Evolutionary conservation across 2,113 vertebrate genomes (phyloP), one percentile per base, ranked within the genome.

Genomic region (Sprattus sprattus): DNA sequence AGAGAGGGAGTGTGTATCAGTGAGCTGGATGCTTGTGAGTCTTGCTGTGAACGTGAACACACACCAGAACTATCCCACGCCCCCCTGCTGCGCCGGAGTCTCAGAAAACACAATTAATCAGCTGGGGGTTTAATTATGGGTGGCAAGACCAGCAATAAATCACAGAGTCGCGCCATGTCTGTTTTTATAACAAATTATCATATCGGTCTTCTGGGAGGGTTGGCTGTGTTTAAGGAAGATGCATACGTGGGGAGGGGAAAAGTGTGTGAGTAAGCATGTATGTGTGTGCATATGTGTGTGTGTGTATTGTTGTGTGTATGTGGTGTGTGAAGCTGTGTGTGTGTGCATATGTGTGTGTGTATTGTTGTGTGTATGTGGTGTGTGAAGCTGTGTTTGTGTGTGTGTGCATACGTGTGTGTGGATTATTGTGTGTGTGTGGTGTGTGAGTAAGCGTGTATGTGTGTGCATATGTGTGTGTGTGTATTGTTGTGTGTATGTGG

Each of bases 121-220:
- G 90, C 88, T 84, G 88, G 88, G 83, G 83, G 82, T 83, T 88
- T 89, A 88, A 89, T 90, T 90, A 89, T 60, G 87, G 88, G 82
- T 87, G 87, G 88, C 89, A 90, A 86, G 81, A 82, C 84, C 20
- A 25, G 67, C 82, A 86, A 92, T 92, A 89, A 91, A 90, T 91
- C 83, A 88, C 60, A 28, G 87, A 85, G 87, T 64, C 50, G 1
- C n/a, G 75, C 39, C 57, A 81, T 4, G 71, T 80, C 89, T 88
- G 85, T 86, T 89, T 91, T 91, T 88, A 84, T 83, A 87, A 86
- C 87, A 86, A 86, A 87, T 88, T 81, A 90, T 87, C 88, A 86
- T 89, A 88, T 87, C 83, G 45, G 22, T 83, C 83, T 83, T 85
- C 83, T 10, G 78, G 81, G 82, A 39, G 9, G 28, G 50, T 20